Base-by-base conservation (phyloP, 2,113 vertebrate genomes). In the Thamnaconus septentrionalis region DNA sequence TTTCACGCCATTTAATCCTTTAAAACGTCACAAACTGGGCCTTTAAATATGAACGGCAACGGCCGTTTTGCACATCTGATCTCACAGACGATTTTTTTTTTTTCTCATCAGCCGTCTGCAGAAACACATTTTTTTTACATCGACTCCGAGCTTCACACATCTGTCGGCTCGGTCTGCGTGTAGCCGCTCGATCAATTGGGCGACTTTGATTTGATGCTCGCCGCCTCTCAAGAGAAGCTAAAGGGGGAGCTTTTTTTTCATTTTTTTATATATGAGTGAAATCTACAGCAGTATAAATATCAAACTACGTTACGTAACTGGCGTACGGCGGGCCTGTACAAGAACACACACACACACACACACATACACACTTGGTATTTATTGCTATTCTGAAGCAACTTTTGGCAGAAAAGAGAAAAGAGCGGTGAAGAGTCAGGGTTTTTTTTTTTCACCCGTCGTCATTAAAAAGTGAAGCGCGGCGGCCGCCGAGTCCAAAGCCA, bases 131-230 rank as follows among this genome's bases (percentile, higher is more conserved):
- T 71, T 60, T 54, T 70, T 79, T 74, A 79, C 52, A 71, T 41
- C 42, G 39, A 64, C 66, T 83, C 78, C 61, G 85, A 71, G 76
- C 63, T 78, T 52, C 47, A 64, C 75, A 86, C 77, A 72, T 73
- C 31, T 10, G 56, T 61, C 64, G 64, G 54, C 66, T 41, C 65
- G 62, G 67, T 83, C 68, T 18, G 41, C 61, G 39, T 62, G 59
- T 65, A 50, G 67, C 8, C 47, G 64, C 69, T 70, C 64, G 56
- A 84, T 81, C 73, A 81, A 59, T 75, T 68, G 69, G 72, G 67
- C 68, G 82, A 66, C 53, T 74, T 78, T 69, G 56, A 78, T 79
- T 75, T 69, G 73, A 81, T 77, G 71, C 66, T 52, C 3, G 10
- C 47, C 59, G 76, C 68, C 71, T 77, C 74, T 83, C 62, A 77